Conservation (phyloP, 2,888 invertebrate genomes). For the Prosopocoilus inquinatus region DNA sequence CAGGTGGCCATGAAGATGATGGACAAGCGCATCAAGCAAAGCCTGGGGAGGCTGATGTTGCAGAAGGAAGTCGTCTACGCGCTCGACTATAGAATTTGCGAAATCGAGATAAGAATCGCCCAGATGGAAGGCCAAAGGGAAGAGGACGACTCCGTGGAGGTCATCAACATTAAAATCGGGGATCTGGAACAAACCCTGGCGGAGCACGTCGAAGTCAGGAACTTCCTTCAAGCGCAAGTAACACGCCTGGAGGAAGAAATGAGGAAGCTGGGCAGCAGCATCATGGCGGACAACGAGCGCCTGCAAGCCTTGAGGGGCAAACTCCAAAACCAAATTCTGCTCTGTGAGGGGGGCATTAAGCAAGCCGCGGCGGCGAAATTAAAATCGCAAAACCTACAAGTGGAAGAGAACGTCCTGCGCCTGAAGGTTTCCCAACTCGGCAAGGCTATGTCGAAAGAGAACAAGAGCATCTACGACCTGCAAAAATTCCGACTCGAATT, state of each 20-base stretch:
- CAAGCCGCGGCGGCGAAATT: conserved; percentile 51
- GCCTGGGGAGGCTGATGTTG: conserved; percentile 43
- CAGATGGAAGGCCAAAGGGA: conserved; percentile 41
- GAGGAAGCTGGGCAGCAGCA: conserved; percentile 52
- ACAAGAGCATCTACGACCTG: conserved; percentile 63
- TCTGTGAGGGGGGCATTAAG: conserved; percentile 60
- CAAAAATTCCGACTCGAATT: conserved; percentile 70
- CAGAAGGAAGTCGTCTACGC: conserved; percentile 62
- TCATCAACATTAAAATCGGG: conserved; percentile 47
- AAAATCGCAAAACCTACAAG: conserved; percentile 58
- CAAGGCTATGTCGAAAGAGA: conserved; percentile 62
- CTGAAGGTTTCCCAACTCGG: conserved; percentile 67
- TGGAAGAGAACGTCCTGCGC: conserved; percentile 64
- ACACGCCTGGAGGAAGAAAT: conserved; percentile 59
- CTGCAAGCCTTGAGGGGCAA: conserved; percentile 47
- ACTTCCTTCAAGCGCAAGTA: conserved; percentile 54
- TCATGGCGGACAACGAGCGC: conserved; percentile 48
- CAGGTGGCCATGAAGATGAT: conserved; percentile 51
- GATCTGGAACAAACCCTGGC: conserved; percentile 50
- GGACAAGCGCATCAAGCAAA: conserved; percentile 47
- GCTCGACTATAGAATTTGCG: conserved; percentile 40
- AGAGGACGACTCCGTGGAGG: conserved; percentile 36
- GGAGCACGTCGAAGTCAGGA: conserved; percentile 49
- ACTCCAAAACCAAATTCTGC: conserved; percentile 56
- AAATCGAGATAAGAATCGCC: conserved; percentile 48